Evolutionary conservation across 2,797 vertebrate genomes (phyloP).

Genomic region (Leptodactylus fallax): DNA sequence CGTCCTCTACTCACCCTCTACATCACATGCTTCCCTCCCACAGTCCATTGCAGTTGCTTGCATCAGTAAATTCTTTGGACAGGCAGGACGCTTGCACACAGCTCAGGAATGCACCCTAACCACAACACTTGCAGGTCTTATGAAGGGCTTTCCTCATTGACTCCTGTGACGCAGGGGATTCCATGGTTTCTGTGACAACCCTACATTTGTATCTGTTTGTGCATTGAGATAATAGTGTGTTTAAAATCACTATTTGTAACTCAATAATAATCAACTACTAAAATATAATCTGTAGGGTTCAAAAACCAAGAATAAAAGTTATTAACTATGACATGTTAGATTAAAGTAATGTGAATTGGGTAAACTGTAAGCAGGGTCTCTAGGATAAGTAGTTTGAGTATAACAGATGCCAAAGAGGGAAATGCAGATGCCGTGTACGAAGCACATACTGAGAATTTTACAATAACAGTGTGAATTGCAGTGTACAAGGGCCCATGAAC

Average conservation of each 20-base stretch:
- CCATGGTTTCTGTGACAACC: conserved; percentile 54
- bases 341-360: not conserved
- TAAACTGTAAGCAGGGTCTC: no score
- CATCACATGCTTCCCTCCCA: conserved; percentile 4
- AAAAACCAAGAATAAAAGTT: not conserved
- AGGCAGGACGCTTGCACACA: conserved; percentile 45
- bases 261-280: not conserved
- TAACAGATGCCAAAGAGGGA: no score
- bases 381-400: no score
- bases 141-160: conserved; percentile 54
- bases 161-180: conserved; percentile 41
- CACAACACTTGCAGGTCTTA: conserved; percentile 35
- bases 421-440: no score
- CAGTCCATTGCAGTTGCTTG: conserved; percentile 39
- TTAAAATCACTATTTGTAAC: not conserved
- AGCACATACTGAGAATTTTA: no score
- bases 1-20: not conserved
- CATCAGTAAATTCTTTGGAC: conserved; percentile 59
- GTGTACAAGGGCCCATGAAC: no score
- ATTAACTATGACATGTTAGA: not conserved
- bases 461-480: no score
- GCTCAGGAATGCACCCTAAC: conserved; percentile 55
- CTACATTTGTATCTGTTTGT: conserved; percentile 49
- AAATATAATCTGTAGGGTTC: no score
- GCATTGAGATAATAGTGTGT: not conserved